Conservation (phyloP, 2,113 vertebrate species). For the Aegotheles bennettii region DNA sequence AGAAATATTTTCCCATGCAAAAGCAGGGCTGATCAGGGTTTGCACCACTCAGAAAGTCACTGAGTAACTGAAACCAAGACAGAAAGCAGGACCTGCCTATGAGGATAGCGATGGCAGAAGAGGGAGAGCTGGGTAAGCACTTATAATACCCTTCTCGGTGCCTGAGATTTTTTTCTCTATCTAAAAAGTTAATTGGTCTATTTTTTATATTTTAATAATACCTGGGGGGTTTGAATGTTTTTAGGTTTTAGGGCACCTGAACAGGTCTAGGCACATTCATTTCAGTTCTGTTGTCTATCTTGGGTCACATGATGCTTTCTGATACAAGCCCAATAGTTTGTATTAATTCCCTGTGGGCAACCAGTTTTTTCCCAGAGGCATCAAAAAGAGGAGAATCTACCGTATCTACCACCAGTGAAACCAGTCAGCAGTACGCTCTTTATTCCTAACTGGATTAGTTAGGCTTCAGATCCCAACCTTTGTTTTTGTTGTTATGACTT, state of each 20-base stretch:
- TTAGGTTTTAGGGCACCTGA: background rate
- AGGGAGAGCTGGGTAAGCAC: fast-evolving
- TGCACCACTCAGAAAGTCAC: background rate
- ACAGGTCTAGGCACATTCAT: background rate
- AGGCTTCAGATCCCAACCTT: background rate
- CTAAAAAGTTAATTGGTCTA: background rate
- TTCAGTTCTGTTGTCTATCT: background rate
- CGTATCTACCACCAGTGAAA: too few relatives aligned
- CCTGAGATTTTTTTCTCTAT: background rate
- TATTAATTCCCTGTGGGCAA: background rate
- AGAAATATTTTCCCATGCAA: background rate
- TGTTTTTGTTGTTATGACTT: background rate
- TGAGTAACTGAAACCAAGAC: background rate
- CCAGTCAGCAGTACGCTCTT: background rate
- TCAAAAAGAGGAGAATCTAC: background rate
- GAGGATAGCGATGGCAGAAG: background rate
- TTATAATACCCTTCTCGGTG: background rate
- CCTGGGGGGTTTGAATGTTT: background rate
- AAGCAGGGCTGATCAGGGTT: background rate
- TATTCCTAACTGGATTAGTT: background rate
- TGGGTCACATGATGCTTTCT: background rate
- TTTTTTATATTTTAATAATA: background rate
- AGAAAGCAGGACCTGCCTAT: background rate
- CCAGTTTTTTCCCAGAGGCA: background rate
- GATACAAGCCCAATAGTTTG: background rate